Base-by-base conservation (phyloP, 2,888 invertebrate genomes). In the Rhaphigaster nebulosa region DNA sequence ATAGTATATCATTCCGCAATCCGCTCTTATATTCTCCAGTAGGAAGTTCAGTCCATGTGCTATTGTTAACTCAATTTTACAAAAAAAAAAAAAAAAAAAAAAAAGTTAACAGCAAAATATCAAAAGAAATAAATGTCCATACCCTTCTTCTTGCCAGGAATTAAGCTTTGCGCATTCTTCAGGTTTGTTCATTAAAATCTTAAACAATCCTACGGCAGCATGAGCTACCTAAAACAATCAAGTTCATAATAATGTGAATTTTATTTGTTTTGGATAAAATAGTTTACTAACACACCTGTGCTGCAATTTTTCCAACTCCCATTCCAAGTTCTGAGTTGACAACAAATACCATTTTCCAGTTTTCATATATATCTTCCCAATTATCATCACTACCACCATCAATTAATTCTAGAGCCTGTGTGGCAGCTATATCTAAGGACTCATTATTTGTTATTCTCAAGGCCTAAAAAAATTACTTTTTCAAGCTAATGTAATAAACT, bases 321-420 rank as follows among this genome's bases (percentile, higher is more conserved):
- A 96, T 96, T 92, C 95, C 94, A 89, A 96, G 93, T 50, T 94
- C 94, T 84, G 94, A 93, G 93, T 96, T 96, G 13, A 96, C 95
- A 52, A 96, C 95, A 93, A 96, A 95, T 41, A 95, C 95, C 96
- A 96, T 96, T 94, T 96, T 96, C 93, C 94, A 95, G 90, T 93
- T 93, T 80, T 94, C 94, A 50, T 0, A 8, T 88, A 93, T 93
- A 41, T 93, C 93, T 76, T 92, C 92, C 90, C 93, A 93, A 90
- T 93, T 93, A 65, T 93, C 93, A 70, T 92, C 92, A 34, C 91
- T 92, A 88, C 93, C 93, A 80, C 92, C 92, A 87, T 92, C 92
- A 41, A 50, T 29, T 65, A 91, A 52, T 90, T 92, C 91, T 38
- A 92, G 56, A 65, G 91, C 91, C 45, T 88, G 89, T 26, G 90